phyloP scores from a whole-genome alignment of 2,888 invertebrate species.

The Pomacea canaliculata region DNA sequence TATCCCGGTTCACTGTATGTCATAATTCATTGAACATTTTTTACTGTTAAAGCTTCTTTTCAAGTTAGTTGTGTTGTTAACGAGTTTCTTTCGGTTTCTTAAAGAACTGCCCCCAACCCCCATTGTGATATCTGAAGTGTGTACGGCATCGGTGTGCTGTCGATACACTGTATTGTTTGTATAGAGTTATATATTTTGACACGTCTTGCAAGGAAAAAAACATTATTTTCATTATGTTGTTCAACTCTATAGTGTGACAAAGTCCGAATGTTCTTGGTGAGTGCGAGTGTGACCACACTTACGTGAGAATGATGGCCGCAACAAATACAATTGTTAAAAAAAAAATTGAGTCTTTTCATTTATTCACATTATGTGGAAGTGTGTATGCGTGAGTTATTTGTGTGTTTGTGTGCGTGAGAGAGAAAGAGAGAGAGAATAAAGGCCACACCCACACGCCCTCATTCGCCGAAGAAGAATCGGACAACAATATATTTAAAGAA shows the following conservation, averaged over 20 bases:
- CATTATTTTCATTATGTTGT: conserved; percentile 25
- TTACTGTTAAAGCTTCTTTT: too few species aligned
- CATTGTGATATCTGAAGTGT: too few species aligned
- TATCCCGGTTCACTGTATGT: too few species aligned
- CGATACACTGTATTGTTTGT: conserved; percentile 3
- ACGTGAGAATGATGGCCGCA: not conserved
- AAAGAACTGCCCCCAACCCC: too few species aligned
- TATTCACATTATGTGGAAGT: not conserved
- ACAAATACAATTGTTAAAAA: conserved; percentile 1
- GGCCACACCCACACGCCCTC: not conserved
- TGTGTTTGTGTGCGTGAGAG: not conserved
- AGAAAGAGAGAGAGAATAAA: not conserved
- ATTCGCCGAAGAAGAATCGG: not conserved
- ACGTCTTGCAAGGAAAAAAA: conserved; percentile 11
- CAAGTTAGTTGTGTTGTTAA: too few species aligned
- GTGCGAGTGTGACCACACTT: not conserved
- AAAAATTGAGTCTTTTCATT: not conserved
- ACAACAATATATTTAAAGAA: too few species aligned
- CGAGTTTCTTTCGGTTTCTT: too few species aligned
- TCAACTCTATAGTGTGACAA: conserved; percentile 9
- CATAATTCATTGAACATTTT: too few species aligned
- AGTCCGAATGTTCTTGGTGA: not conserved
- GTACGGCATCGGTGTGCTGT: too few species aligned
- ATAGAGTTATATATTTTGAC: conserved; percentile 29
- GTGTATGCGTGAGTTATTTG: not conserved